Evolutionary conservation across 1,140 invertebrate genomes (phyloP), one percentile per base, ranked within the genome.

Genomic region (Leptonema lineaticorne): DNA sequence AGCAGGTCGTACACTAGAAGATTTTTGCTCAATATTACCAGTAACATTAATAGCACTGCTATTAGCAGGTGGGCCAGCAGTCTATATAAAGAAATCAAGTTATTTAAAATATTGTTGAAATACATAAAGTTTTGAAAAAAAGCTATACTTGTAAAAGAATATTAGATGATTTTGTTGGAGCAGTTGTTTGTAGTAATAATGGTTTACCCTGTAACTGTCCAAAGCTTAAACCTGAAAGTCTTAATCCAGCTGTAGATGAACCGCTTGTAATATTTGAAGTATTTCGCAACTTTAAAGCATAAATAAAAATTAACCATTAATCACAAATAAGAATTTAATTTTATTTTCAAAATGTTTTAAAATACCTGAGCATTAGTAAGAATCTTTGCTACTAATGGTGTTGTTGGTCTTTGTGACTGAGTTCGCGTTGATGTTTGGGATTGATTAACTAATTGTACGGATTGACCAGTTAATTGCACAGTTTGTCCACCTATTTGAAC

Each of bases 401-500:
- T 30, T 26, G 62, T 46, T 37, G 63, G 70, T 50, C 64, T 63
- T 46, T 72, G 71, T 11, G 26, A 14, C 22, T 56, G 18, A n/a
- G 27, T 14, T 69, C 70, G 73, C 45, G 41, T 60, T 4, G 71
- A 65, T 5, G 69, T 74, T 75, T 74, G 5, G 74, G 67, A 62
- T 78, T 79, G 1, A 77, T 75, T 5, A 16, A 48, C 46, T 14
- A 81, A 79, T 26, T 82, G 81, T 0, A 83, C 79, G 1, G 81
- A 83, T 56, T 83, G 81, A 14, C 81, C 81, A 2, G 81, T 81
- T n/a, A 85, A 69, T 50, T 82, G 76, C 45, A 85, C 85, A 0
- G 83, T 85, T 67, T 85, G 84, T 82, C 83, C 8, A 79, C 81
- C 0, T 80, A 83, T 2, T 82, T 85, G 14, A 82, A 84, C 68